These are phyloP conservation scores for Numenius arquata DNA, from an alignment of 2,113 vertebrate genomes.

Conservation along the genomic window DNA sequence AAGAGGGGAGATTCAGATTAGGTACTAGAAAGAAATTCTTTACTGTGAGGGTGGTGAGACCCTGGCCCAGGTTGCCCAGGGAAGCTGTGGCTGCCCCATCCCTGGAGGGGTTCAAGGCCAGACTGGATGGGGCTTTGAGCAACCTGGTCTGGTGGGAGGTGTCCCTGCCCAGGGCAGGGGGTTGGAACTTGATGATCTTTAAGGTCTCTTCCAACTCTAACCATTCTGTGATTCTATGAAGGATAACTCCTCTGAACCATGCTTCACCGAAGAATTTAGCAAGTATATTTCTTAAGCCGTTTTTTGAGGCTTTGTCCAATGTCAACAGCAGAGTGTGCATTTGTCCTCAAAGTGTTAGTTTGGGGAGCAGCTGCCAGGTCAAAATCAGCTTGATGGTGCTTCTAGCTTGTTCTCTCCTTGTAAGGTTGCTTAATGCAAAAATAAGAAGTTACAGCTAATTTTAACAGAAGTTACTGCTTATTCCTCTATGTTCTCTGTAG, in stretches of 20 bases:
- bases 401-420: neutral
- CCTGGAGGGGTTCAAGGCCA: too few relatives aligned
- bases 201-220: too few relatives aligned
- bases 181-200: too few relatives aligned
- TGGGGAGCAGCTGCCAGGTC: neutral
- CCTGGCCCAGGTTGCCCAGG: too few relatives aligned
- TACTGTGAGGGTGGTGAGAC: too few relatives aligned
- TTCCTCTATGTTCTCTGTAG: neutral
- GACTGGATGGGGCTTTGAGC: too few relatives aligned
- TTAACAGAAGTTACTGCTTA: neutral
- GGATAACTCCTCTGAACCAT: neutral
- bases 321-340: neutral
- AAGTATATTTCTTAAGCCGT: neutral
- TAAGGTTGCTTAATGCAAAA: neutral
- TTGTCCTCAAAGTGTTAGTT: neutral
- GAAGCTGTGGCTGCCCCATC: too few relatives aligned
- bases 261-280: neutral
- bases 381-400: neutral
- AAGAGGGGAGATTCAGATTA: too few relatives aligned
- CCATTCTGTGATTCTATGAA: too few relatives aligned
- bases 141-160: too few relatives aligned
- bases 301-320: neutral
- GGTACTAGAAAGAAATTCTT: too few relatives aligned
- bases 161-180: too few relatives aligned
- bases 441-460: neutral